Percentiles rank a stretch among this genome's conserved stretches.
These are phyloP conservation scores for Arremon brunneinucha DNA, from an alignment of 2,797 vertebrate genomes.

Conservation along the genomic window DNA sequence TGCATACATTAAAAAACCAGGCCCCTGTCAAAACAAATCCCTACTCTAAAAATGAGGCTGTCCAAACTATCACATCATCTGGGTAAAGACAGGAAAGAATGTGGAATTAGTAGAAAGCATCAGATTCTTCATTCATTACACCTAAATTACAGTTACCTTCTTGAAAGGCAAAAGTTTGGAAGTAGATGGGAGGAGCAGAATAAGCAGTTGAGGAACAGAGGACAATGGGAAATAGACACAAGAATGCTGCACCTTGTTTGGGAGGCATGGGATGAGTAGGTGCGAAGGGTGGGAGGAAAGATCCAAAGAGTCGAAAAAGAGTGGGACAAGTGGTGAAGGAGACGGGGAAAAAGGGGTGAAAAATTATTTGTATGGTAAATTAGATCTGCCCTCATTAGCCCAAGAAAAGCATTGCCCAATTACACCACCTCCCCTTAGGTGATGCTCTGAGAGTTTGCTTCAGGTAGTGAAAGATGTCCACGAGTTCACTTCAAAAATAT, in stretches of 20 bases:
- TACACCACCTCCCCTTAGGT: fast-evolving
- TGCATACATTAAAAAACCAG: neutral
- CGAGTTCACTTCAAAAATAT: neutral
- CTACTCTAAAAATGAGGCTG: neutral
- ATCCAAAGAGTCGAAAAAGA: neutral
- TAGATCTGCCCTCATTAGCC: neutral
- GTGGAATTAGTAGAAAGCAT: neutral
- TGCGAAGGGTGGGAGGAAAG: neutral
- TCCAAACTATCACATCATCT: neutral
- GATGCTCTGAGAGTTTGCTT: neutral
- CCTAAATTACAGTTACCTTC: neutral
- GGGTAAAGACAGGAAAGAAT: neutral
- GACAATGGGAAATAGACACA: neutral
- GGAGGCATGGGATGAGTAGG: neutral
- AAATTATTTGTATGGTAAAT: neutral
- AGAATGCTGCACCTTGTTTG: neutral
- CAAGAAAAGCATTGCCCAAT: neutral
- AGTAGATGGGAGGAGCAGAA: neutral
- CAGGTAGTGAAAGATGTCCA: neutral
- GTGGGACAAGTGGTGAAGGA: neutral
- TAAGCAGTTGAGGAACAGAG: neutral
- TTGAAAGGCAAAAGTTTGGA: neutral
- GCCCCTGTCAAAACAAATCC: neutral
- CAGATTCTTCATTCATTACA: neutral
- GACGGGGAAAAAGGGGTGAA: neutral